A percentile compares a stretch with the other conserved stretches of the same genome.
Conservation (phyloP, 2,888 invertebrate species). For the Exephanes ischioxanthus region DNA sequence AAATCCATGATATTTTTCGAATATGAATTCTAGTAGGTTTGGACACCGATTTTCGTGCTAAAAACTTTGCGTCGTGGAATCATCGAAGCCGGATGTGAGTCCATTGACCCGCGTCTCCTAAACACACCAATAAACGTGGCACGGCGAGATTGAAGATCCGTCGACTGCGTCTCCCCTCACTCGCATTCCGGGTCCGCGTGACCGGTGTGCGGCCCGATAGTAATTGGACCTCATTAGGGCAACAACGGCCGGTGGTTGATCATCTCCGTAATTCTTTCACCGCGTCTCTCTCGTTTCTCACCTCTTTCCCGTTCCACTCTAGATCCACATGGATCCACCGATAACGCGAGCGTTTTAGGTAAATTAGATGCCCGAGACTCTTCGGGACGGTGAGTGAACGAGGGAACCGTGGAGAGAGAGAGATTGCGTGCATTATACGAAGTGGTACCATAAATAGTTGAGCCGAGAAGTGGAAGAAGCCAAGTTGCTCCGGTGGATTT, state of each 20-base stretch:
- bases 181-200: conserved; percentile 72
- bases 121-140: conserved; percentile 74
- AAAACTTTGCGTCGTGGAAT: background rate
- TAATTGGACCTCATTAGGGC: conserved; percentile 82
- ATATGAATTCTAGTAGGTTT: background rate
- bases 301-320: conserved; percentile 21
- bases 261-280: conserved; percentile 50
- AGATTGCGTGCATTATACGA: conserved; percentile 56
- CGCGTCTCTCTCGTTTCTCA: conserved; percentile 14
- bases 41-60: background rate
- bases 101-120: conserved; percentile 75
- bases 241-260: conserved; percentile 76
- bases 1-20: background rate
- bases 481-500: conserved; percentile 9
- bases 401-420: conserved; percentile 24
- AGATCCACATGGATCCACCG: conserved; percentile 18
- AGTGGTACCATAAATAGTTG: conserved; percentile 68
- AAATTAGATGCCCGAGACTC: conserved; percentile 73
- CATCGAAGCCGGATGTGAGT: conserved; percentile 67
- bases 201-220: conserved; percentile 77
- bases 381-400: conserved; percentile 15
- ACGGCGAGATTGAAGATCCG: conserved; percentile 75
- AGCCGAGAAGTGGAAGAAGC: conserved; percentile 21
- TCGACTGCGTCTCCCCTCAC: conserved; percentile 72
- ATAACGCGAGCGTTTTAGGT: conserved; percentile 74